Evolutionary conservation across 2,113 vertebrate species (phyloP).

Genomic region (Tor tambroides): DNA sequence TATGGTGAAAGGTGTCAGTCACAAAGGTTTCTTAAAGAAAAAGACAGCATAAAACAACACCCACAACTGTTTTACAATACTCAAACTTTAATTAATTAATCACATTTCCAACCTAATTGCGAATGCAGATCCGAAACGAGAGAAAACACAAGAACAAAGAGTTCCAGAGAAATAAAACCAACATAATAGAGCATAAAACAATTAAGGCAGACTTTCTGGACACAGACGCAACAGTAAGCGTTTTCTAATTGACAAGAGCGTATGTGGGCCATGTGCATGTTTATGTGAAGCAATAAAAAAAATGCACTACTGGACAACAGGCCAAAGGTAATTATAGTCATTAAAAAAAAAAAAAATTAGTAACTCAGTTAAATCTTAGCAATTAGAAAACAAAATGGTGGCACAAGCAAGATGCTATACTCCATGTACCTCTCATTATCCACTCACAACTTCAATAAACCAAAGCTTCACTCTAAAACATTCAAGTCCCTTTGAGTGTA

Average conservation of each 20-base stretch:
- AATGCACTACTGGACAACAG: constrained; percentile 2
- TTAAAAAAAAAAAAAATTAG: background rate
- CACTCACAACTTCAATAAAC: background rate
- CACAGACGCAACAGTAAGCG: background rate
- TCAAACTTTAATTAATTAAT: constrained; percentile 45
- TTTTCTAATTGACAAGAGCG: background rate
- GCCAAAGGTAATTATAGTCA: background rate
- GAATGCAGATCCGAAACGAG: constrained; percentile 26
- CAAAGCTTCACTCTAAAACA: constrained; percentile 4
- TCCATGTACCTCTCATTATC: background rate
- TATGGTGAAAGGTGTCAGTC: background rate
- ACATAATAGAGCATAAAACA: constrained; percentile 19
- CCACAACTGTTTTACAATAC: constrained; percentile 3
- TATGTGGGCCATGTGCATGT: background rate
- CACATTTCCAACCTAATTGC: constrained; percentile 52
- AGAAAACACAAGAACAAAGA: background rate
- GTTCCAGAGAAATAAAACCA: constrained; percentile 37
- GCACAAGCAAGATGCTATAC: background rate
- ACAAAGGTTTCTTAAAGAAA: background rate
- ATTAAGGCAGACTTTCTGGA: constrained; percentile 46
- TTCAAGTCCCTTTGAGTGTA: constrained; percentile 7
- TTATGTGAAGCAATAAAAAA: constrained; percentile 13
- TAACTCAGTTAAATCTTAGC: background rate
- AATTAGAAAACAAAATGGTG: constrained; percentile 3
- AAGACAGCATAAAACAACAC: background rate